Evolutionary conservation across 2,797 vertebrate species (phyloP), one percentile per base, ranked within the genome.

Genomic region (Spheniscus humboldti): DNA sequence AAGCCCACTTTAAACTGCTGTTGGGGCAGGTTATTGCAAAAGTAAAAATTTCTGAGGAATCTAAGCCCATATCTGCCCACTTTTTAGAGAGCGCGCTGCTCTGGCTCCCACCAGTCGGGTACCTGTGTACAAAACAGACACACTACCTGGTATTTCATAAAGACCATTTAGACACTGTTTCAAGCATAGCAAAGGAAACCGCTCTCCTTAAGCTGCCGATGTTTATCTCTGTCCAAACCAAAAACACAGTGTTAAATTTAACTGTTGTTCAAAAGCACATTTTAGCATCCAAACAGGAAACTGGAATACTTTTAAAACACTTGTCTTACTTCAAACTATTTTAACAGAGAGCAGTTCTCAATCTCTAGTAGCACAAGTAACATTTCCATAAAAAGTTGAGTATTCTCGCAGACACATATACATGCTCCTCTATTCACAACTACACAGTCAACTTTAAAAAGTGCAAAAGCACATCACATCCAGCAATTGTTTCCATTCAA

Each of bases 401-500:
- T 1, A 43, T 10, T 93, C 59, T 63, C 31, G 3, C 25, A 66
- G 62, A 84, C 33, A 41, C 30, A 27, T 6, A 79, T 2, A 33
- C 41, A 31, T 1, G 63, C 50, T 90, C n/a, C 66, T 68, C 76
- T 80, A 43, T 1, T 83, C 91, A 89, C 84, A 90, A 23, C 39
- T 27, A 66, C 45, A 37, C n/a, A 57, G 87, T 37, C 72, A 96
- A 45, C 84, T 75, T 77, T 39, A 5, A 43, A 74, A 80, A 94
- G 82, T 37, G 85, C 37, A 53, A 88, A 94, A 92, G 85, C 64
- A 92, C 90, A 92, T 71, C 85, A 92, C 73, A 94, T 92, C 92
- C 96, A 96, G 91, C 73, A 97, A 94, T 85, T 81, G 89, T 95
- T 96, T 88, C 76, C 85, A 96, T 39, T 86, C 62, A 84, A 86